These are phyloP conservation scores for Epizoanthus scotinus DNA, from an alignment of 92 coral and sea anemone genomes.

Conservation along the genomic window DNA sequence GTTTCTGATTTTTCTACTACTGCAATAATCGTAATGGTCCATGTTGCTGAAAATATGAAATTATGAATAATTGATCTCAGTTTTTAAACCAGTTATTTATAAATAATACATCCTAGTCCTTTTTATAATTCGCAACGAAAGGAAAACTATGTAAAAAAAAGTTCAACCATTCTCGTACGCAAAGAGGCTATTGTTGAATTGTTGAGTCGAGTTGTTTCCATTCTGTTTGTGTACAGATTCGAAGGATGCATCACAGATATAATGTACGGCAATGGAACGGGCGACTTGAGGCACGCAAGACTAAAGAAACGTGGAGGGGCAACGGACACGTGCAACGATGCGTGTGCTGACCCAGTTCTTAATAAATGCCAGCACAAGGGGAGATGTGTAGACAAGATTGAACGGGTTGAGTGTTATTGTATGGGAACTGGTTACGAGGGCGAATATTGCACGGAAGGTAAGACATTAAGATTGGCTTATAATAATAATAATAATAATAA, in stretches of 20 bases:
- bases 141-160: slow-evolving; percentile 18
- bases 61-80: slow-evolving; percentile 36
- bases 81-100: slow-evolving; percentile 41
- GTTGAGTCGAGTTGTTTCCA: background rate
- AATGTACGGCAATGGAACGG: slow-evolving; percentile 29
- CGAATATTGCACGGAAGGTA: slow-evolving; percentile 65
- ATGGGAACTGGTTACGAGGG: slow-evolving; percentile 86
- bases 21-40: background rate
- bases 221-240: slow-evolving; percentile 43
- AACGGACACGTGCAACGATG: slow-evolving; percentile 53
- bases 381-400: slow-evolving; percentile 60
- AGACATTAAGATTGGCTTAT: slow-evolving; percentile 22
- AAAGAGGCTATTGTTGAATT: background rate
- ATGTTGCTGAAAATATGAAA: slow-evolving; percentile 23
- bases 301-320: slow-evolving; percentile 51
- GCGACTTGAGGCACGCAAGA: slow-evolving; percentile 41
- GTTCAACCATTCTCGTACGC: background rate
- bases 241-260: slow-evolving; percentile 73
- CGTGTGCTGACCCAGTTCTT: slow-evolving; percentile 59
- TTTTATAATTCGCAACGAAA: slow-evolving; percentile 26
- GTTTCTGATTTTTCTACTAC: background rate
- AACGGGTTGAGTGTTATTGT: slow-evolving; percentile 74
- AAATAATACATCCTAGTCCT: slow-evolving; percentile 33
- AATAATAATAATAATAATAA: too few relatives aligned
- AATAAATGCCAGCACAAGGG: slow-evolving; percentile 70